Conservation (phyloP, 2,888 invertebrate genomes). For the Odontocerum albicorne region DNA sequence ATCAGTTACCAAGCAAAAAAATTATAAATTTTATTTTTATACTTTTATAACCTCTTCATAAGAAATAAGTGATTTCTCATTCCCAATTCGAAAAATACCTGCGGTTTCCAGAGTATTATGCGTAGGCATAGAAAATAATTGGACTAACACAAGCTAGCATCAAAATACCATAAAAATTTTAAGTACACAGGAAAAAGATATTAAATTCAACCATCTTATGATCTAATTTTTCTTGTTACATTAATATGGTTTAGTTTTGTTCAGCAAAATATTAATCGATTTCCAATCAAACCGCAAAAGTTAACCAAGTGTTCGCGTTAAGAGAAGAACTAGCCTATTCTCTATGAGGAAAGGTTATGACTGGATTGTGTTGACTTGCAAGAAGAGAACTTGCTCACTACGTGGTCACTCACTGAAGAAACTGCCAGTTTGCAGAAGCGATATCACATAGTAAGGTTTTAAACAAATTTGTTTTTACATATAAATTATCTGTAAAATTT, state of each 20-base stretch:
- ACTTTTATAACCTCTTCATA: neutral
- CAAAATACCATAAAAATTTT: neutral
- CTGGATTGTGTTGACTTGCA: neutral
- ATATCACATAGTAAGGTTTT: neutral
- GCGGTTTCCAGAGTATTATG: conserved; percentile 5
- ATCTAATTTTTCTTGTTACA: neutral
- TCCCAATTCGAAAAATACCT: conserved; percentile 4
- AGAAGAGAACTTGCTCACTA: neutral
- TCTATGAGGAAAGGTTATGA: neutral
- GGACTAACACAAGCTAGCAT: neutral
- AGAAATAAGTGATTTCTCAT: neutral
- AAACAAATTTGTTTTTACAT: too few relatives aligned
- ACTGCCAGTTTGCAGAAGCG: neutral
- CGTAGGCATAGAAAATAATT: neutral
- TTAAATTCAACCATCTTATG: neutral
- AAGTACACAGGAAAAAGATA: neutral
- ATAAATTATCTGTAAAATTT: too few relatives aligned
- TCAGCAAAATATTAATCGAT: neutral
- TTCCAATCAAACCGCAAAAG: conserved; percentile 8
- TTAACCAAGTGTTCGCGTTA: neutral
- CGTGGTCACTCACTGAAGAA: neutral
- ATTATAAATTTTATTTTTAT: neutral
- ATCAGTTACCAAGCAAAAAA: too few relatives aligned
- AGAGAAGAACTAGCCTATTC: neutral
- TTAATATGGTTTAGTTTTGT: neutral